Conservation (phyloP, 1,140 invertebrate species). For the Neotoxoptera formosana region DNA sequence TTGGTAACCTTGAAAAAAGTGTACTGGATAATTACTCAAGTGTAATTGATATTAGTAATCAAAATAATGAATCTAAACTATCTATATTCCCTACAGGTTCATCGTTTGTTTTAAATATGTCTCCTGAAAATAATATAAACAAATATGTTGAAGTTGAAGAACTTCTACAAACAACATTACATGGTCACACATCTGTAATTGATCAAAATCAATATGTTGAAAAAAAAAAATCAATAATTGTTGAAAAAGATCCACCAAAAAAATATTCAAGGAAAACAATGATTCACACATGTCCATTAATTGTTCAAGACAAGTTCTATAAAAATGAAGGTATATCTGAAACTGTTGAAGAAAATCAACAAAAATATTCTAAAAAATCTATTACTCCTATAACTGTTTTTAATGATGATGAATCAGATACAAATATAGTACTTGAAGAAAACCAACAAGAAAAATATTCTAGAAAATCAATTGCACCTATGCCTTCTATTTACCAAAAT, state of each 20-base stretch:
- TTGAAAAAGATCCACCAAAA: neutral
- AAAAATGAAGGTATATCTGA: neutral
- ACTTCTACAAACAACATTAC: neutral
- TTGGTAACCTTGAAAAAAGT: neutral
- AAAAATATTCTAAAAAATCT: constrained; percentile 28
- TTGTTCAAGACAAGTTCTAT: neutral
- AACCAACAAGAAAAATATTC: neutral
- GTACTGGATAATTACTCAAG: neutral
- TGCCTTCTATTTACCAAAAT: no score
- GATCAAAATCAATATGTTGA: neutral
- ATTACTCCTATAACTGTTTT: neutral
- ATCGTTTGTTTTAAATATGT: constrained; percentile 2
- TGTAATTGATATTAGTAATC: neutral
- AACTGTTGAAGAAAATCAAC: neutral
- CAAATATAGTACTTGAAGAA: neutral
- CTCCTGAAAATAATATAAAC: neutral
- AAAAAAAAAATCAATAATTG: neutral
- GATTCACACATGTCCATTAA: neutral
- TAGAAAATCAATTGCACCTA: no score
- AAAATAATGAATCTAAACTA: neutral
- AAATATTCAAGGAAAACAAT: constrained; percentile 42
- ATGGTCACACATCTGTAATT: neutral
- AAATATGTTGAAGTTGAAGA: neutral
- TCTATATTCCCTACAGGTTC: neutral
- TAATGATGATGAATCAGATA: neutral